A percentile compares a stretch with the other conserved stretches of the same genome.
phyloP scores from a whole-genome alignment of 2,888 invertebrate species.

The Agriopis marginaria region DNA sequence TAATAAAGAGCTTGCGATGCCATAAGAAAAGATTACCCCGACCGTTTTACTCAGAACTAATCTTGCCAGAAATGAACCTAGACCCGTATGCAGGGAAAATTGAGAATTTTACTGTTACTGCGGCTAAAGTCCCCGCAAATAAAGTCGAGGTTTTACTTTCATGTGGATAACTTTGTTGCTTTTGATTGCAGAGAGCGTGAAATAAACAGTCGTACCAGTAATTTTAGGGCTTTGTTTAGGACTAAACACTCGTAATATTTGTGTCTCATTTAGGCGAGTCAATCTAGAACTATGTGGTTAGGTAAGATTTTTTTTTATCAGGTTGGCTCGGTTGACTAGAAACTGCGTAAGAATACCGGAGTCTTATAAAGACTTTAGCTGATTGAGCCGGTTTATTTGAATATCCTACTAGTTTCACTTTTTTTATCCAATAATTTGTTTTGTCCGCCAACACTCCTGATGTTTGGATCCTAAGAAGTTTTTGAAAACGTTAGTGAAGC shows the following conservation, averaged over 20 bases:
- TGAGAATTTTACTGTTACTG: conserved; percentile 34
- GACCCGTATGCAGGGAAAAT: conserved; percentile 32
- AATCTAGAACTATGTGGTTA: background rate
- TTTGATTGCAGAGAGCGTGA: conserved; percentile 14
- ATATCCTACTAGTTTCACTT: too few relatives aligned
- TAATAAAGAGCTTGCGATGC: conserved; percentile 40
- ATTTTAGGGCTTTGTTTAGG: conserved; percentile 2
- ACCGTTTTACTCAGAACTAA: conserved; percentile 39
- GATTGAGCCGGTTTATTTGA: too few relatives aligned
- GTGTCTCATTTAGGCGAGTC: background rate
- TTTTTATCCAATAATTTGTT: too few relatives aligned
- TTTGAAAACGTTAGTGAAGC: too few relatives aligned
- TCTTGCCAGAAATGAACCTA: conserved; percentile 34
- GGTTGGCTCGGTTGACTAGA: too few relatives aligned
- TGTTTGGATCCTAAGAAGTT: too few relatives aligned
- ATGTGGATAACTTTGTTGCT: conserved; percentile 15
- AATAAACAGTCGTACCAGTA: conserved; percentile 6
- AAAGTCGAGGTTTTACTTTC: conserved; percentile 23
- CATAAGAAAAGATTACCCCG: conserved; percentile 43
- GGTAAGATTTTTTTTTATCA: too few relatives aligned
- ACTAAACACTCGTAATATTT: background rate
- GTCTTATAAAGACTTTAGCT: too few relatives aligned
- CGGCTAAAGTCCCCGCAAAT: conserved; percentile 22
- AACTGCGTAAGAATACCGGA: too few relatives aligned
- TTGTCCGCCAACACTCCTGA: too few relatives aligned